Base-by-base conservation (phyloP, 2,888 invertebrate species). In the Dione vanillae region DNA sequence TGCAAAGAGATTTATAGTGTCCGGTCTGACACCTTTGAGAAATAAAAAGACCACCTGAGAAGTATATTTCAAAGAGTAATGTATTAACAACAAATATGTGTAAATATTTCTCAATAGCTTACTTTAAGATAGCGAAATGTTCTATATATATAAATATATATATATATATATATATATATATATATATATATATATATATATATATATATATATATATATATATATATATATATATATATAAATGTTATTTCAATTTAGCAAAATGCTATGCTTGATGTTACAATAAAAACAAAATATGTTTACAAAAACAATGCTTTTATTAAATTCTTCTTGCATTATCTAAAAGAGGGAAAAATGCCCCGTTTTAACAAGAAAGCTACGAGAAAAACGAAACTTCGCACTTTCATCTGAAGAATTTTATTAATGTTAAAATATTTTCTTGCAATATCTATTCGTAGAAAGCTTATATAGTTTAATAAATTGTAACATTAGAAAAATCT, bases 261-360 rank as follows among this genome's bases (percentile, higher is more conserved):
- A 52, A 67, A 67, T 61, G 20, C 59, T 61, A 56, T 59, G 54
- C 70, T 70, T 69, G 67, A 69, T 72, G 67, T 74, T 77, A 72
- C 74, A 73, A 76, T 77, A 77, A 75, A 58, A 49, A 16, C 59
- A 66, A 68, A 75, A 74, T 76, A 51, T 75, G 71, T 74, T 66
- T 73, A 70, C 65, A 86, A 88, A 87, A 86, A 86, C 86, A 87
- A 87, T 84, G 85, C 85, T 88, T 85, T 90, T 92, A 91, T 92
- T 91, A 92, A 92, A 91, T 92, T 91, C 90, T 83, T 87, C 83
- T 83, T 85, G 84, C 85, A 87, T 86, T 79, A 88, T 90, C 86
- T 89, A 84, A 86, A 85, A 72, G 84, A 82, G 82, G 83, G 80
- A 86, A 85, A 87, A 89, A 87, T 83, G 82, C 83, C 82, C 76